A percentile compares a stretch with the other conserved stretches of the same genome.
Evolutionary conservation across 2,888 invertebrate genomes (phyloP).

Genomic region (Pachymerium ferrugineum): DNA sequence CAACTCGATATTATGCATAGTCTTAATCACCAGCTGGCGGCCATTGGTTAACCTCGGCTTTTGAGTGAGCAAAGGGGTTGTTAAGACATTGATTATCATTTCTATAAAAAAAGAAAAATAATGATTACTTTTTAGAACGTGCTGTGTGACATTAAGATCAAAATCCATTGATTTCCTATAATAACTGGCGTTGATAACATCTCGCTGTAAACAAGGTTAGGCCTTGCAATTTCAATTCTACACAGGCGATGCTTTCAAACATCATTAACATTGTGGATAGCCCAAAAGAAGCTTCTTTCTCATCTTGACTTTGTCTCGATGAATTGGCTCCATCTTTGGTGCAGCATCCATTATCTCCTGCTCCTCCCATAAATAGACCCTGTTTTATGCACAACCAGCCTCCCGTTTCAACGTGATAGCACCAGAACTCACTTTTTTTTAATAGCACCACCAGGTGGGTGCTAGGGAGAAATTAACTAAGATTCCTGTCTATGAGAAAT

Average conservation of each 20-base stretch:
- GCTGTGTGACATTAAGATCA: conserved; percentile 20
- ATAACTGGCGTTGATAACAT: conserved; percentile 28
- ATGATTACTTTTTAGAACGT: conserved; percentile 31
- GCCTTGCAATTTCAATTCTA: conserved; percentile 11
- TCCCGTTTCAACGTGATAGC: conserved; percentile 14
- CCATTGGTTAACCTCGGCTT: conserved; percentile 10
- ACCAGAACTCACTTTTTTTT: conserved; percentile 18
- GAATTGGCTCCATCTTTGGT: conserved; percentile 18
- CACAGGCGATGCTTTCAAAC: conserved; percentile 9
- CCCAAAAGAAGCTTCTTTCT: conserved; percentile 1
- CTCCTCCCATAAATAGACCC: conserved; percentile 21
- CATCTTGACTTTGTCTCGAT: conserved; percentile 21
- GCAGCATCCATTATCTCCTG: conserved; percentile 18
- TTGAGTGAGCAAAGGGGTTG: conserved; percentile 1
- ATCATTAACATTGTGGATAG: conserved; percentile 18
- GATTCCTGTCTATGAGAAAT: conserved; percentile 31
- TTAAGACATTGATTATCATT: conserved; percentile 24
- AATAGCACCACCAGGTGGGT: conserved; percentile 28
- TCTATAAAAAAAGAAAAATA: not conserved
- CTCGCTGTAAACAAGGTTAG: conserved; percentile 30
- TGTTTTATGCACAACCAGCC: conserved; percentile 10
- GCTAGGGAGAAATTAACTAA: conserved; percentile 31
- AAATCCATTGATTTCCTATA: conserved; percentile 32
- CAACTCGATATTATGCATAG: conserved; percentile 7
- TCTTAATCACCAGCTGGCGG: not conserved